Conservation (phyloP, 2,888 invertebrate genomes). For the Thereva nobilitata region DNA sequence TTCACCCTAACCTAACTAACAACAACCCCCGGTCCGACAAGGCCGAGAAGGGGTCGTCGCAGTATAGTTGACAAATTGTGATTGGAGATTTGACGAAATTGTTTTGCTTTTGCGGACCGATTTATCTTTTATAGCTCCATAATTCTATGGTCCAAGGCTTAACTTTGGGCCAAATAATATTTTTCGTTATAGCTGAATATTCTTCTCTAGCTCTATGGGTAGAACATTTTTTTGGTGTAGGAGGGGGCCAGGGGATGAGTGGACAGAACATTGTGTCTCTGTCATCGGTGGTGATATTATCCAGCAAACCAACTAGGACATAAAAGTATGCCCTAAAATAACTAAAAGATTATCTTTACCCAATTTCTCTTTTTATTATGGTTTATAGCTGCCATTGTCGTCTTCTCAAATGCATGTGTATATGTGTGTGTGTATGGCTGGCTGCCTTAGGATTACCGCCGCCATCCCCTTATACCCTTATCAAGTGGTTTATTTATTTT, state of each 20-base stretch:
- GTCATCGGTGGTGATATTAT: constrained; percentile 27
- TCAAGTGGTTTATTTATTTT: constrained; percentile 33
- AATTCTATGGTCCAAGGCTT: constrained; percentile 19
- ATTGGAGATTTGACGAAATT: constrained; percentile 34
- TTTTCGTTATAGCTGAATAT: constrained; percentile 5
- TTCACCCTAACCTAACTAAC: no score
- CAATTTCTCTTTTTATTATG: constrained; percentile 30
- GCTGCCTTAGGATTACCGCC: background rate
- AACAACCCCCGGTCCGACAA: no score
- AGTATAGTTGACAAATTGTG: constrained; percentile 22
- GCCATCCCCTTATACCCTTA: constrained; percentile 20
- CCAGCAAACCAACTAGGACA: constrained; percentile 8
- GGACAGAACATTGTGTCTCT: constrained; percentile 7
- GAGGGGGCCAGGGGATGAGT: no score
- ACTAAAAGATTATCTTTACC: constrained; percentile 35
- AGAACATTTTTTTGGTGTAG: no score
- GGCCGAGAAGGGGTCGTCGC: no score
- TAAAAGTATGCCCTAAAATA: constrained; percentile 26
- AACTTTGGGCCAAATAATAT: constrained; percentile 14
- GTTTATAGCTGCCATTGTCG: constrained; percentile 28
- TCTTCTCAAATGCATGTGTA: background rate
- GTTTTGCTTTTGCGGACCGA: constrained; percentile 21
- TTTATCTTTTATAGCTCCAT: constrained; percentile 24
- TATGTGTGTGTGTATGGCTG: background rate
- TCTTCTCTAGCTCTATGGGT: background rate